A percentile compares a stretch with the other conserved stretches of the same genome.
Conservation (phyloP, 2,797 vertebrate genomes). For the Cyclopterus lumpus region DNA sequence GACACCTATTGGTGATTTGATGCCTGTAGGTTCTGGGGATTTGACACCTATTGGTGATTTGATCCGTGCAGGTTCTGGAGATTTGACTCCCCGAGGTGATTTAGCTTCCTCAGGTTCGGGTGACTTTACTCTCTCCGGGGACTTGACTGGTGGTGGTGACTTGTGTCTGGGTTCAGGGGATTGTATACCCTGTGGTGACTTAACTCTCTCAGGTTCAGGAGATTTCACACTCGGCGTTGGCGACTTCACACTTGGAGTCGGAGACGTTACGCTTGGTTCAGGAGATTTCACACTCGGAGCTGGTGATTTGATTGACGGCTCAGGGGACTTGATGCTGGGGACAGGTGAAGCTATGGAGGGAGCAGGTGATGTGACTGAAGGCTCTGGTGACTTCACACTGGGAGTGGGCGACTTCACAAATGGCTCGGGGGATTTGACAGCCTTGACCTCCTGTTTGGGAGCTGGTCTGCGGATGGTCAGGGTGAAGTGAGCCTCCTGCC, state of each 20-base stretch:
- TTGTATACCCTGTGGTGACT: constrained; percentile 75
- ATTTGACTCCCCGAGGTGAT: constrained; percentile 57
- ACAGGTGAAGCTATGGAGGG: constrained; percentile 76
- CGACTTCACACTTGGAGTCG: constrained; percentile 61
- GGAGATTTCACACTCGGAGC: constrained; percentile 58
- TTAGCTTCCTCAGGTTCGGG: constrained; percentile 69
- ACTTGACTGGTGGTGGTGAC: constrained; percentile 77
- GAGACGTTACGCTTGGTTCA: constrained; percentile 63
- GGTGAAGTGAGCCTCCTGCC: constrained; percentile 93
- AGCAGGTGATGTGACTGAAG: constrained; percentile 83
- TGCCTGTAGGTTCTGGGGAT: constrained; percentile 83
- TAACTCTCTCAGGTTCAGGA: constrained; percentile 59
- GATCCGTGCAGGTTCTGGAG: constrained; percentile 81
- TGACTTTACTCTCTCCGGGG: constrained; percentile 79
- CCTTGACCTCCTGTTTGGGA: constrained; percentile 86
- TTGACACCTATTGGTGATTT: constrained; percentile 68
- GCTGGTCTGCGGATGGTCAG: constrained; percentile 88
- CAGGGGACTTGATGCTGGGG: constrained; percentile 66
- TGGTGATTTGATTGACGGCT: constrained; percentile 79
- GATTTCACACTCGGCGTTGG: constrained; percentile 63
- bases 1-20: constrained; percentile 47
- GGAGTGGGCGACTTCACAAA: constrained; percentile 69
- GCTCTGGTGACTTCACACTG: constrained; percentile 71
- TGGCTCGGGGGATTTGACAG: constrained; percentile 88
- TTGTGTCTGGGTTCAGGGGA: constrained; percentile 77